These are phyloP conservation scores for Philopedon plagiatum DNA, from an alignment of 2,888 invertebrate species.

Conservation along the genomic window DNA sequence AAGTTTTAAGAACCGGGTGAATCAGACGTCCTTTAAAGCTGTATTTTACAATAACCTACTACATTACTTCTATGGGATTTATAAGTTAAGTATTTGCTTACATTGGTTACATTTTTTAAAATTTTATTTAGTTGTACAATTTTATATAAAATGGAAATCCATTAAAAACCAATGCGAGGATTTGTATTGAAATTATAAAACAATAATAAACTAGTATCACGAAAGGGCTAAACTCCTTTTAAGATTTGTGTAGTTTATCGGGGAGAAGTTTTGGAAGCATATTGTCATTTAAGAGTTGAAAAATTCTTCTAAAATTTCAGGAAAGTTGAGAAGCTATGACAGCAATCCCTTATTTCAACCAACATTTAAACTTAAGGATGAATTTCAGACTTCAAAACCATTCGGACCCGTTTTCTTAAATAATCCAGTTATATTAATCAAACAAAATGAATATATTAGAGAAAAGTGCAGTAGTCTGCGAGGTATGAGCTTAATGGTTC, in stretches of 20 bases:
- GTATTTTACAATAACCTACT: conserved; percentile 44
- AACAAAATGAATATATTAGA: conserved; percentile 43
- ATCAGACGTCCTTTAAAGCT: conserved; percentile 41
- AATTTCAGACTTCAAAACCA: conserved; percentile 32
- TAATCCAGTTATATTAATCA: conserved; percentile 37
- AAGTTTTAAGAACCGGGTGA: conserved; percentile 49
- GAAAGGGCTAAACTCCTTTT: not conserved
- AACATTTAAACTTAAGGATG: conserved; percentile 23
- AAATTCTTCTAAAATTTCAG: not conserved
- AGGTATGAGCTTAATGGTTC: conserved; percentile 34
- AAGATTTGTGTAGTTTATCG: not conserved
- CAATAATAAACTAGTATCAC: too few species aligned
- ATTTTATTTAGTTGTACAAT: too few species aligned
- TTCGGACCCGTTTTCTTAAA: conserved; percentile 21
- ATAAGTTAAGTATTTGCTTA: not conserved
- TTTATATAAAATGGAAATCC: too few species aligned
- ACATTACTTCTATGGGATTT: not conserved
- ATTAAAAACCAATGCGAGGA: too few species aligned
- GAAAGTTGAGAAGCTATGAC: not conserved
- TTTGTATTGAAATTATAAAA: too few species aligned
- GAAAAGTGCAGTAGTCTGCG: conserved; percentile 30
- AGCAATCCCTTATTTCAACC: conserved; percentile 1
- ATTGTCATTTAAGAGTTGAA: not conserved
- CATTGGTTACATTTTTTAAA: too few species aligned
- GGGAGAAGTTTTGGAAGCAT: not conserved